These are phyloP conservation scores for Campoletis sonorensis DNA, from an alignment of 1,140 invertebrate species.

Conservation along the genomic window DNA sequence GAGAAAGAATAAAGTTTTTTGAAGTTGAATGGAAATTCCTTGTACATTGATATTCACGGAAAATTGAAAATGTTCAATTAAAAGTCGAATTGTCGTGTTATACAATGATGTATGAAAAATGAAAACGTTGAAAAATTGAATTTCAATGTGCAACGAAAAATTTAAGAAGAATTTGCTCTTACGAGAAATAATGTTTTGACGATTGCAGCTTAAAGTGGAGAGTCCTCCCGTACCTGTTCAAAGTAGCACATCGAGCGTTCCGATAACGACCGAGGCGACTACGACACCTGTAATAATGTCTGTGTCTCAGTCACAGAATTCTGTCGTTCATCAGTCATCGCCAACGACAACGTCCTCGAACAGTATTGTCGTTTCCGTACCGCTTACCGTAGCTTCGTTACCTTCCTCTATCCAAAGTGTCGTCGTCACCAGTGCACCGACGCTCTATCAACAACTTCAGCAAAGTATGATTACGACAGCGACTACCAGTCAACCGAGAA, in stretches of 20 bases:
- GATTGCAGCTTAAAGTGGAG: constrained; percentile 67
- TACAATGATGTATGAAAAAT: too few species aligned
- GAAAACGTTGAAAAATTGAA: neutral
- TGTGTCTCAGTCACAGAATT: constrained; percentile 66
- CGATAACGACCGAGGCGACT: constrained; percentile 64
- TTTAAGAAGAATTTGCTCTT: too few species aligned
- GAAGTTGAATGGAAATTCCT: too few species aligned
- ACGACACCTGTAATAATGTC: constrained; percentile 72
- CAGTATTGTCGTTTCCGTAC: constrained; percentile 73
- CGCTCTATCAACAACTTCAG: constrained; percentile 71
- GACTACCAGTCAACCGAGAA: constrained; percentile 57
- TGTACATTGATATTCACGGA: too few species aligned
- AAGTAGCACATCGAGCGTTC: constrained; percentile 55
- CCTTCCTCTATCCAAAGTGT: constrained; percentile 63
- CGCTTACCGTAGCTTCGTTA: constrained; percentile 69
- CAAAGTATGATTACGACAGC: constrained; percentile 68
- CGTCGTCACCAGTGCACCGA: constrained; percentile 66
- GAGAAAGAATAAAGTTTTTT: too few species aligned
- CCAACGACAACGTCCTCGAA: constrained; percentile 69
- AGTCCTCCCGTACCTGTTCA: constrained; percentile 64
- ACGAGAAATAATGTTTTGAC: neutral
- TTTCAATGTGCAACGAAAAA: neutral
- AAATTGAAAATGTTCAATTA: too few species aligned
- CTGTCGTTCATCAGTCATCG: constrained; percentile 64
- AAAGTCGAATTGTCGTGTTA: too few species aligned